Evolutionary conservation across 2,888 invertebrate genomes (phyloP).

Genomic region (Trichopoda pennipes): DNA sequence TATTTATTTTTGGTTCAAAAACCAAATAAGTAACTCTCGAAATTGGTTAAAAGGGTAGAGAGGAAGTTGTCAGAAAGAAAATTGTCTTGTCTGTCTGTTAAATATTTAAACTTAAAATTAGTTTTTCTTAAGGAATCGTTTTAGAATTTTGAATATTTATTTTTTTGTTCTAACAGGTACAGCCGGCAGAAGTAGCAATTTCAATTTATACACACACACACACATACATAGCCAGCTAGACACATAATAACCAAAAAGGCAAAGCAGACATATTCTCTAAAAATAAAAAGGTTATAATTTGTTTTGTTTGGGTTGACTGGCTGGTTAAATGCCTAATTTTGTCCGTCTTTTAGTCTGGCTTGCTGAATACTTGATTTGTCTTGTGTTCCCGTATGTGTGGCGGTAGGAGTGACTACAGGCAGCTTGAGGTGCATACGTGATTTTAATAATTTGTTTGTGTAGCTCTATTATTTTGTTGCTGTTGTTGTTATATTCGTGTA

Average conservation of each 20-base stretch:
- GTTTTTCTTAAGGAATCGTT: conserved; percentile 34
- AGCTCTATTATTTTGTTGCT: not conserved
- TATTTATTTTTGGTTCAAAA: conserved; percentile 19
- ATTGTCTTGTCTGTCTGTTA: conserved; percentile 34
- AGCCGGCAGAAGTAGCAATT: conserved; percentile 43
- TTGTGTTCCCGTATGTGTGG: conserved; percentile 3
- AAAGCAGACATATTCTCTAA: conserved; percentile 4
- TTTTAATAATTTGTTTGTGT: conserved; percentile 26
- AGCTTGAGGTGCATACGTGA: conserved; percentile 44
- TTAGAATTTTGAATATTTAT: conserved; percentile 36
- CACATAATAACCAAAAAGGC: conserved; percentile 8
- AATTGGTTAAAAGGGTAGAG: not conserved
- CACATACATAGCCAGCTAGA: not conserved
- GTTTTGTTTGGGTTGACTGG: conserved; percentile 47
- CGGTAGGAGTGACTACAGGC: conserved; percentile 4
- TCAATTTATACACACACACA: conserved; percentile 16
- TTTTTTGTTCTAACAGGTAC: conserved; percentile 34
- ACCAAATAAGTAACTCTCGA: conserved; percentile 18
- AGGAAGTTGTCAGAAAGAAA: conserved; percentile 33
- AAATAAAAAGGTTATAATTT: conserved; percentile 55
- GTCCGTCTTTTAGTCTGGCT: conserved; percentile 20
- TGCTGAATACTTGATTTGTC: conserved; percentile 33
- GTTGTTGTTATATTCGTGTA: not conserved
- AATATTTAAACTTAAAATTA: conserved; percentile 29
- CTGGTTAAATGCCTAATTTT: conserved; percentile 37